phyloP scores from a whole-genome alignment of 2,797 vertebrate genomes.

The Denticeps clupeoides region DNA sequence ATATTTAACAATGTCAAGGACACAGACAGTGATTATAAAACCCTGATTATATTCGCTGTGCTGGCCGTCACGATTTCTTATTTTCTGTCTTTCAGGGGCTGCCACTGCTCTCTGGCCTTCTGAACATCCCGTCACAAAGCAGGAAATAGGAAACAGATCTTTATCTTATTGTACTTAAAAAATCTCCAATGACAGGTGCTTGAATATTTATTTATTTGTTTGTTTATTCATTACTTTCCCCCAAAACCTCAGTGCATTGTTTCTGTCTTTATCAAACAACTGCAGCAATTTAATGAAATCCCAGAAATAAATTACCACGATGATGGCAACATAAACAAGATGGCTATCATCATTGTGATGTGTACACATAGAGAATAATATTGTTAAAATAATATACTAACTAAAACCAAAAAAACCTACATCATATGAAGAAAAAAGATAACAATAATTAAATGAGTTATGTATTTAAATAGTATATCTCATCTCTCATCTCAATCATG shows the following conservation, averaged over 20 bases:
- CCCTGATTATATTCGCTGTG: too few relatives aligned
- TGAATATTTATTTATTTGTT: constrained; percentile 64
- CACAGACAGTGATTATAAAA: too few relatives aligned
- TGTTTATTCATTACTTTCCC: too few relatives aligned
- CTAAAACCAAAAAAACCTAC: background rate
- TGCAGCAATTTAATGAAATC: constrained; percentile 48
- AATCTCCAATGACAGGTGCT: constrained; percentile 38
- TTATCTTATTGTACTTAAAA: background rate
- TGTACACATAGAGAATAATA: too few relatives aligned
- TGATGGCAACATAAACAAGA: constrained; percentile 25
- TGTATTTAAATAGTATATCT: constrained; percentile 33
- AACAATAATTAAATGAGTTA: constrained; percentile 18
- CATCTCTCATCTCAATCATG: constrained; percentile 32
- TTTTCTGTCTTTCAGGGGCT: too few relatives aligned
- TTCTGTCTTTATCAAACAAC: constrained; percentile 41
- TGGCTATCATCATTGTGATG: too few relatives aligned
- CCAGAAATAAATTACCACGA: constrained; percentile 52
- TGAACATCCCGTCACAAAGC: too few relatives aligned
- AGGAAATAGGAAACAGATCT: too few relatives aligned
- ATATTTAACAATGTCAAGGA: too few relatives aligned
- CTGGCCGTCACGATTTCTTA: too few relatives aligned
- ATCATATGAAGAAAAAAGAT: constrained; percentile 13
- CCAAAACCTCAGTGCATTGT: constrained; percentile 49
- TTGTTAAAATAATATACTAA: constrained; percentile 24
- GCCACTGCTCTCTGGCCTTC: too few relatives aligned